phyloP scores from a whole-genome alignment of 1,140 invertebrate species.

The Tyrophagus putrescentiae region DNA sequence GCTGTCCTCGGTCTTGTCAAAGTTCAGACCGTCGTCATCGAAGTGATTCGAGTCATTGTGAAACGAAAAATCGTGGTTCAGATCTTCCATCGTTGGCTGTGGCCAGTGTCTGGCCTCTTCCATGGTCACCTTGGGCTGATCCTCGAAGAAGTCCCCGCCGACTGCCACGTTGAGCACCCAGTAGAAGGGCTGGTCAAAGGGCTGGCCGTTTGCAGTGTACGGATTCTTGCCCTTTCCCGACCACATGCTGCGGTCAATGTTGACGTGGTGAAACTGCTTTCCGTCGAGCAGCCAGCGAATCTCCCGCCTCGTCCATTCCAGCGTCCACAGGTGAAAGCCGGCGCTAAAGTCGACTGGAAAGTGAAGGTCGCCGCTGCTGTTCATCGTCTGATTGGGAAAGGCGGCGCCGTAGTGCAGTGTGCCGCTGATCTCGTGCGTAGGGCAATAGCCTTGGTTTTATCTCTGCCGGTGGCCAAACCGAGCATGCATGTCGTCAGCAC shows the following conservation, averaged over 20 bases:
- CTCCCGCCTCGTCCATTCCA: slow-evolving; percentile 30
- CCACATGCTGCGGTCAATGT: slow-evolving; percentile 13
- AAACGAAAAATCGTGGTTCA: no score
- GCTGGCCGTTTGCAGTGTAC: slow-evolving; percentile 17
- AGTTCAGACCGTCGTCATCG: no score
- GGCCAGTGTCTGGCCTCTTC: slow-evolving; percentile 9
- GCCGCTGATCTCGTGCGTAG: not conserved
- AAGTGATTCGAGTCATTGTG: no score
- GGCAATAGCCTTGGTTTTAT: no score
- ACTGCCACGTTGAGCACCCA: slow-evolving; percentile 30
- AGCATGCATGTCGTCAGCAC: no score
- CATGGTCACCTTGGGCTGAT: not conserved
- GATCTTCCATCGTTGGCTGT: slow-evolving; percentile 18
- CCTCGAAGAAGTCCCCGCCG: slow-evolving; percentile 29
- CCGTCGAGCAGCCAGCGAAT: slow-evolving; percentile 28
- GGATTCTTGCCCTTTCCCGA: slow-evolving; percentile 9
- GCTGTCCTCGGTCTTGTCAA: no score
- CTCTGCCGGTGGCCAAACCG: no score
- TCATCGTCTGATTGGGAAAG: not conserved
- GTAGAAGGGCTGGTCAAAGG: slow-evolving; percentile 26
- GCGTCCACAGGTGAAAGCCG: slow-evolving; percentile 30
- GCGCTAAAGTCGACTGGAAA: slow-evolving; percentile 19
- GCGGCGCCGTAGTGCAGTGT: slow-evolving; percentile 4
- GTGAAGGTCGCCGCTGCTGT: slow-evolving; percentile 3
- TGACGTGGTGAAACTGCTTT: not conserved